phyloP scores from a whole-genome alignment of 2,888 invertebrate genomes.

The Bellardia bayeri region DNA sequence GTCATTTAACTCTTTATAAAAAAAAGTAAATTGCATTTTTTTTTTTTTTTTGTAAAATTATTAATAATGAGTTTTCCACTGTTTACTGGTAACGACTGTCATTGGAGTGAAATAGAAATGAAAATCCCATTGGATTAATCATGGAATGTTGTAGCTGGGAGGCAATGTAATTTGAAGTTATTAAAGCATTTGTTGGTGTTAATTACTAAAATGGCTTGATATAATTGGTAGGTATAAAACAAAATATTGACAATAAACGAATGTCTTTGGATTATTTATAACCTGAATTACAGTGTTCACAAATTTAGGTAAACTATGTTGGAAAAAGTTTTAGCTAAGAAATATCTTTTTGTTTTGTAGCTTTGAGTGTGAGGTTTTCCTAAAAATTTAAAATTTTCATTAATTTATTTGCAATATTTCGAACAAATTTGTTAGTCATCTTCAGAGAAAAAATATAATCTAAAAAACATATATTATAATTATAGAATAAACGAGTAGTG shows the following conservation, averaged over 20 bases:
- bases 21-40: neutral
- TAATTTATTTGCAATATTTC: too few species aligned
- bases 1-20: neutral
- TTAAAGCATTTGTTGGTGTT: neutral
- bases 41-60: neutral
- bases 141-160: neutral
- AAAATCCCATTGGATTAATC: conserved; percentile 31
- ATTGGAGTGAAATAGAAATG: neutral
- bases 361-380: too few species aligned
- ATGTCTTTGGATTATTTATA: too few species aligned
- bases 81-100: neutral
- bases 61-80: neutral
- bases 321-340: too few species aligned
- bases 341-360: too few species aligned
- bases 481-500: too few species aligned
- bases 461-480: too few species aligned
- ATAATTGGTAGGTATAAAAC: neutral
- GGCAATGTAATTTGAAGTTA: neutral
- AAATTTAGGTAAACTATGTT: too few species aligned
- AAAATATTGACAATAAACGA: neutral
- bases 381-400: too few species aligned
- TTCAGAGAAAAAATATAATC: too few species aligned
- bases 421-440: too few species aligned
- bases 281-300: too few species aligned
- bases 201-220: neutral